Base-by-base conservation (phyloP, 2,888 invertebrate genomes). In the Eledona agricola region DNA sequence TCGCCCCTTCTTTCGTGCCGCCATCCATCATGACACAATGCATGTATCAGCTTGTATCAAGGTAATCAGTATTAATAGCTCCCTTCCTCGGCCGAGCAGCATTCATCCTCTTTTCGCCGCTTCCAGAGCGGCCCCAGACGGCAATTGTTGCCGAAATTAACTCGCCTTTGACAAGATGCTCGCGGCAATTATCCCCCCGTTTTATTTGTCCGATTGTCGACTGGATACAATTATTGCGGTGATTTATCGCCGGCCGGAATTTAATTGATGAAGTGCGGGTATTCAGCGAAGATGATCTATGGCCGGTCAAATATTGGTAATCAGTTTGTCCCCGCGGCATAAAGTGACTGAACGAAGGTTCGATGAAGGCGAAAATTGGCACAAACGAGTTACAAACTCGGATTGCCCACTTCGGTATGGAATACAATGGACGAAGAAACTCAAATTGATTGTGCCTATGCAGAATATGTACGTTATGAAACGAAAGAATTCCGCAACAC, bases 31-130 rank as follows among this genome's bases (percentile, higher is more conserved):
- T 58, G 51, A 53, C 47, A 58, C 57, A 56, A 58, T 47, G 53
- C 47, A 61, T 60, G 57, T 60, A 62, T 63, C 60, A 59, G 59
- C 53, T 51, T 57, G 61, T 59, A 63, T 62, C 59, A 59, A 57
- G 58, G 62, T 69, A 69, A 69, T 69, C 63, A 65, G 65, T 65
- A 67, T 65, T 65, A 66, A 65, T 67, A 66, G 69, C 64, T 59
- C 47, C n/a, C 61, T 67, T 69, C 65, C 64, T 62, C 55, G 57
- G 58, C 53, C n/a, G n/a, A n/a, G 56, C 53, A 57, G 55, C 57
- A 61, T 65, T 40, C 40, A 40, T 25, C 40, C 28, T 62, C 54
- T 56, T 53, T 57, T 55, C 57, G 59, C 50, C 62, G 63, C 56
- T 61, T 62, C 61, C 26, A 26, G 11, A 16, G 23, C 42, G 17